A percentile compares a stretch with the other conserved stretches of the same genome.
Conservation (phyloP, 1,140 invertebrate genomes). For the Spodoptera frugiperda region DNA sequence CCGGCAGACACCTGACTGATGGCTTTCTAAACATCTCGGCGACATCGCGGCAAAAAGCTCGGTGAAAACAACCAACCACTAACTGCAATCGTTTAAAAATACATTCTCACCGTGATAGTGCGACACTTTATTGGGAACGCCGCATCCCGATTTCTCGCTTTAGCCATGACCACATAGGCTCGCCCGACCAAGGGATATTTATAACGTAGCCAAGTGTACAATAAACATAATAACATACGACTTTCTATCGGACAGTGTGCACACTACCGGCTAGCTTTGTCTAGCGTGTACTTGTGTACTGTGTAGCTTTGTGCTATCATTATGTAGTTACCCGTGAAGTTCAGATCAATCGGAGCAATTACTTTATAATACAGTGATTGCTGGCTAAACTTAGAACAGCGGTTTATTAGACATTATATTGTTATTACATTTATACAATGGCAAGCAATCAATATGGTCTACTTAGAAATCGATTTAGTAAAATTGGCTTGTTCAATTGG, state of each 20-base stretch:
- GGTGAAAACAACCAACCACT: conserved; percentile 77
- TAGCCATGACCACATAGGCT: conserved; percentile 39
- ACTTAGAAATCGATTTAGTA: no score
- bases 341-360: not conserved
- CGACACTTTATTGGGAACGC: conserved; percentile 55
- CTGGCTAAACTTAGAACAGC: not conserved
- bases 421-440: no score
- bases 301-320: not conserved
- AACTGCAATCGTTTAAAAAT: conserved; percentile 76
- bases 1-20: conserved; percentile 77
- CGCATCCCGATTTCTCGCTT: conserved; percentile 54
- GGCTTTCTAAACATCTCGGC: conserved; percentile 81
- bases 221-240: conserved; percentile 5
- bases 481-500: conserved; percentile 1
- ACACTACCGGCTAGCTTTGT: not conserved
- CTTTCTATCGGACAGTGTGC: not conserved
- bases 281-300: not conserved
- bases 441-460: no score
- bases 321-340: not conserved
- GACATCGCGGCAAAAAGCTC: conserved; percentile 75
- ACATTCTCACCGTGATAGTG: conserved; percentile 60
- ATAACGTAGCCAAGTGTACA: conserved; percentile 9
- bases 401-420: not conserved
- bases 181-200: conserved; percentile 33
- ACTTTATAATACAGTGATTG: no score